Evolutionary conservation across 2,888 invertebrate genomes (phyloP), one percentile per base, ranked within the genome.

Genomic region (Parnassius mnemosyne): DNA sequence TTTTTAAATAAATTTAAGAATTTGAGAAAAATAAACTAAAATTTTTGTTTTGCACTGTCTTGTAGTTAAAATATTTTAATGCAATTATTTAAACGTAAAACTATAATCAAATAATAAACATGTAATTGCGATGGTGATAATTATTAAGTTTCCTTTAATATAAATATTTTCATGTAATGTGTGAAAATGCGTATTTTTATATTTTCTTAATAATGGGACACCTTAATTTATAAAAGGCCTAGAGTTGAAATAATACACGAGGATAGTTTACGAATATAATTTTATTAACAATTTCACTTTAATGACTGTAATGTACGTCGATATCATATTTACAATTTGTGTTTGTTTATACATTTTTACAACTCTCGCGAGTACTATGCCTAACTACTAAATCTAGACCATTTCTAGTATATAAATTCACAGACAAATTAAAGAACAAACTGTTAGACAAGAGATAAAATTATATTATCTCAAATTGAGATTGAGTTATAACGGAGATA

Each of bases 221-320:
- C 25, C 25, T 3, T 25, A 25, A 25, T 25, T 25, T 7, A 13
- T 13, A 13, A 47, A 47, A 16, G 47, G 53, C 49, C 47, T 44
- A 13, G 20, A 20, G 54, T 34, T 64, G 63, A 71, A 83, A 87
- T 84, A 85, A 87, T 83, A 89, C 81, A 75, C 75, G 65, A 54
- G 60, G 65, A 61, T 79, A 89, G 89, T 87, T 90, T 91, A 90
- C 80, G 91, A 91, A 91, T 91, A 91, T 91, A 91, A 85, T 90
- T 91, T 91, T 91, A 91, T 90, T 91, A 91, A 91, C 91, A 91
- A 88, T 89, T 81, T 90, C 88, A 89, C 84, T 89, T 91, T 89
- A 90, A 87, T 91, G 91, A 91, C 89, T 91, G 90, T 88, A 89
- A 68, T 87, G 81, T 87, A 85, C 89, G 89, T 89, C 89, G 87